A percentile compares a stretch with the other conserved stretches of the same genome.
These are phyloP conservation scores for Urocitellus parryii DNA, from an alignment of 2,113 vertebrate genomes.

Conservation along the genomic window DNA sequence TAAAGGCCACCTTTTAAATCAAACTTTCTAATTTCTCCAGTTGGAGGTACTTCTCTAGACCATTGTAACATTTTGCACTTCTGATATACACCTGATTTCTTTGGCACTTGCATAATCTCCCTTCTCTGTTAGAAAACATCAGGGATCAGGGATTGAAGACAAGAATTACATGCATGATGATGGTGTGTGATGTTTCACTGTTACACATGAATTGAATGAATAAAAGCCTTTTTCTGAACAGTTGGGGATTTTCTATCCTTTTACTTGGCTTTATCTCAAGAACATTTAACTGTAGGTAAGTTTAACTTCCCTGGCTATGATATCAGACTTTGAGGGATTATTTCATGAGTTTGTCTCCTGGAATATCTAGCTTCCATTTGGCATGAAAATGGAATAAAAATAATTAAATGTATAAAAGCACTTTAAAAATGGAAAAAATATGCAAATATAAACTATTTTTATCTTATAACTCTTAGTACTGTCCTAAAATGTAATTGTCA, in stretches of 20 bases:
- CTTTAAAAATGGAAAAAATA: not conserved
- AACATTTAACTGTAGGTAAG: not conserved
- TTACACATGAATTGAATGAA: not conserved
- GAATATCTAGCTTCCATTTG: conserved; percentile 12
- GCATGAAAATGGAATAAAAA: conserved; percentile 6
- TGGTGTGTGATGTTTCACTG: not conserved
- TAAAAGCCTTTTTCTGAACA: not conserved
- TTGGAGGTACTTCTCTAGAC: not conserved
- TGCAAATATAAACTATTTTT: not conserved
- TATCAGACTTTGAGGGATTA: not conserved
- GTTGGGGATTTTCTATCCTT: not conserved
- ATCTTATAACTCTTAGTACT: not conserved
- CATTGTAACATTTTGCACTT: not conserved
- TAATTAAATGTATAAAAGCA: not conserved
- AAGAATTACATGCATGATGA: not conserved
- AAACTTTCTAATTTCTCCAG: not conserved
- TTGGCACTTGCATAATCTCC: not conserved
- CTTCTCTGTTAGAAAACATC: not conserved
- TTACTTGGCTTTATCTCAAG: not conserved
- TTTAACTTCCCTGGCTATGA: not conserved
- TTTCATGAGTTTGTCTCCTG: not conserved
- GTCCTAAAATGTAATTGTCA: conserved; percentile 1
- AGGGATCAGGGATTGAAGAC: not conserved
- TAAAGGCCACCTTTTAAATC: not conserved
- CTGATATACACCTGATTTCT: not conserved